Evolutionary conservation across 2,797 vertebrate species (phyloP), one percentile per base, ranked within the genome.

Genomic region (Paguma larvata): DNA sequence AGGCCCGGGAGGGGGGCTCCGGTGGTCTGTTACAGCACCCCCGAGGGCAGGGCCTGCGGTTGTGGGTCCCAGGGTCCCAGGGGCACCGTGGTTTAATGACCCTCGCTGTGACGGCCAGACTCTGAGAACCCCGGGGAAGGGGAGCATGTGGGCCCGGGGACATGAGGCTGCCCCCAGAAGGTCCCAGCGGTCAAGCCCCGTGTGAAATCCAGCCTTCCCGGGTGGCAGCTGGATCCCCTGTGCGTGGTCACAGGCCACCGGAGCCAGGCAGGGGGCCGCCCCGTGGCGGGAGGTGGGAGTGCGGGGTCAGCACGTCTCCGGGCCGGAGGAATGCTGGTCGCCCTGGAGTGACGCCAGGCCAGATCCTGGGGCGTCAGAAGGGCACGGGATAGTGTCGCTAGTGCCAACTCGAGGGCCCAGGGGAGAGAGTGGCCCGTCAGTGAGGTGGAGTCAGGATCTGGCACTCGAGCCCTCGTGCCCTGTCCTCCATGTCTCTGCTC

Each of bases 321-420:
- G 38, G 14, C n/a, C 14, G 63, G 77, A 25, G 68, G 32, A 32
- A 9, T 38, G 83, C 94, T 12, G 13, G 56, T 19, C 2, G 6
- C 23, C 65, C 32, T 14, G 56, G 48, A 23, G 46, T 14, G 38
- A 30, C 8, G 12, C 23, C 0, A n/a, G 53, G 41, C 23, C 46
- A 41, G 89, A 53, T 0, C 46, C 32, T 1, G 0, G 6, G 38
- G 23, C 25, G 38, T 16, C 63, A 3, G 18, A 32, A 25, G 32
- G 1, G 27, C 25, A 2, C 1, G 13, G n/a, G 68, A 27, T 8
- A 19, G 53, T 7, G 70, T 18, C 0, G 0, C 48, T n/a, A 19
- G 30, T 9, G 6, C 11, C 2, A 0, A 23, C 21, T 65, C 78
- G 32, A 7, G 44, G 82, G 65, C 41, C 2, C 23, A 8, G 38